These are phyloP conservation scores for Scelioninae gen. 2 DNA, from an alignment of 2,888 invertebrate species.

Conservation along the genomic window DNA sequence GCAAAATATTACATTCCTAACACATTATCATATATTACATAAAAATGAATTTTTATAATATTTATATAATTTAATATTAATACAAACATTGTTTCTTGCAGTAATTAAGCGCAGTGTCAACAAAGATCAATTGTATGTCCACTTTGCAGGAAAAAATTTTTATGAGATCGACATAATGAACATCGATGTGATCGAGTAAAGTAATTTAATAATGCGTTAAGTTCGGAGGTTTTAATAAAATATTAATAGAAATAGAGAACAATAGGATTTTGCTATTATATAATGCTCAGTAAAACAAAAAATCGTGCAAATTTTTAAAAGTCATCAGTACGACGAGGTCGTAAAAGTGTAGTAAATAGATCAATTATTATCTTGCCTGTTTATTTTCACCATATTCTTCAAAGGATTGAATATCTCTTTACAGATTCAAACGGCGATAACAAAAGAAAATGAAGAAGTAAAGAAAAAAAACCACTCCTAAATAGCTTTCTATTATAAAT, in stretches of 20 bases:
- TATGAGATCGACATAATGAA: conserved; percentile 86
- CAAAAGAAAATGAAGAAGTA: neutral
- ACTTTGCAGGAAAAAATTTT: conserved; percentile 86
- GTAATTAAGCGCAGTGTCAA: conserved; percentile 70
- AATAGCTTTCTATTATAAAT: conserved; percentile 32
- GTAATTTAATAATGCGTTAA: conserved; percentile 13
- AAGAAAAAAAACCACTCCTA: conserved; percentile 3
- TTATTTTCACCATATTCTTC: conserved; percentile 22
- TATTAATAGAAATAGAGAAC: conserved; percentile 56
- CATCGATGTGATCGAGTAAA: conserved; percentile 62
- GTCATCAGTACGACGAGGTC: conserved; percentile 43
- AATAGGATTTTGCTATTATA: conserved; percentile 59
- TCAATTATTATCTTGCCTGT: conserved; percentile 44
- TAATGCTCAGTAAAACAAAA: conserved; percentile 57
- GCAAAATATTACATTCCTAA: too few species aligned
- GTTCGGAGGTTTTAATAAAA: conserved; percentile 53
- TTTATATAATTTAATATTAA: neutral
- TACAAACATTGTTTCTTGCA: conserved; percentile 56
- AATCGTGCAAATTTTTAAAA: conserved; percentile 40
- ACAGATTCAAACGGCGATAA: conserved; percentile 7
- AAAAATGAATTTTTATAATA: neutral
- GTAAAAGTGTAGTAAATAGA: conserved; percentile 44
- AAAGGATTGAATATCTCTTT: conserved; percentile 27
- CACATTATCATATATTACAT: too few species aligned
- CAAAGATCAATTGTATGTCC: conserved; percentile 75